Evolutionary conservation across 2,797 vertebrate genomes (phyloP).

Genomic region (Danio aesculapii): DNA sequence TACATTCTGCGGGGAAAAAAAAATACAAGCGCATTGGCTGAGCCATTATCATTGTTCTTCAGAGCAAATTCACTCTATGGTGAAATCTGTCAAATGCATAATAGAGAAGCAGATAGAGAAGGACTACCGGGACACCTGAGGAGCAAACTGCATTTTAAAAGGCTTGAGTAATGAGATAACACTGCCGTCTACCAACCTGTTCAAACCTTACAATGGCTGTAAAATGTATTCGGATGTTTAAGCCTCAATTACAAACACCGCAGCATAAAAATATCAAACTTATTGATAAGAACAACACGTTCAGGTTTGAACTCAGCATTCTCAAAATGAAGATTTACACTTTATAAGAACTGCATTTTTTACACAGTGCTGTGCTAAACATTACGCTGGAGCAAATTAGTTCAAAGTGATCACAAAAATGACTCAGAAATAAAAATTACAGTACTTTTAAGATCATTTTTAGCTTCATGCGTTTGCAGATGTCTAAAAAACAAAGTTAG

Average conservation of each 20-base stretch:
- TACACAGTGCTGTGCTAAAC: neutral
- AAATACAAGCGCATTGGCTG: neutral
- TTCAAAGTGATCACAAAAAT: neutral
- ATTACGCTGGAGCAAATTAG: neutral
- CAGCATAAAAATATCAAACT: neutral
- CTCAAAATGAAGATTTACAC: neutral
- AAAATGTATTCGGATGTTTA: neutral
- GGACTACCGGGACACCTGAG: neutral
- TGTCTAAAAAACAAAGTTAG: too few relatives aligned
- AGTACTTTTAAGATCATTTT: neutral
- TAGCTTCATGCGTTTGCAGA: neutral
- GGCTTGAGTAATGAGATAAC: slow-evolving; percentile 18
- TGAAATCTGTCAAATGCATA: slow-evolving; percentile 20
- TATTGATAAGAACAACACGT: neutral
- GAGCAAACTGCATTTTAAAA: neutral
- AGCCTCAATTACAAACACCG: slow-evolving; percentile 7
- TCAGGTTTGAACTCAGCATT: neutral
- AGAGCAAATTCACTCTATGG: neutral
- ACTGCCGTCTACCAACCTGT: neutral
- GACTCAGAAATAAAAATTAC: neutral
- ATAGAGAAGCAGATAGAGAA: slow-evolving; percentile 3
- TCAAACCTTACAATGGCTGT: neutral
- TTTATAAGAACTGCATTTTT: neutral
- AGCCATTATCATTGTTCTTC: slow-evolving; percentile 18
- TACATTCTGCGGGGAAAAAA: slow-evolving; percentile 23